Percentiles rank a stretch among this genome's conserved stretches.
These are phyloP conservation scores for Nemurella pictetii DNA, from an alignment of 2,888 invertebrate genomes.

Conservation along the genomic window DNA sequence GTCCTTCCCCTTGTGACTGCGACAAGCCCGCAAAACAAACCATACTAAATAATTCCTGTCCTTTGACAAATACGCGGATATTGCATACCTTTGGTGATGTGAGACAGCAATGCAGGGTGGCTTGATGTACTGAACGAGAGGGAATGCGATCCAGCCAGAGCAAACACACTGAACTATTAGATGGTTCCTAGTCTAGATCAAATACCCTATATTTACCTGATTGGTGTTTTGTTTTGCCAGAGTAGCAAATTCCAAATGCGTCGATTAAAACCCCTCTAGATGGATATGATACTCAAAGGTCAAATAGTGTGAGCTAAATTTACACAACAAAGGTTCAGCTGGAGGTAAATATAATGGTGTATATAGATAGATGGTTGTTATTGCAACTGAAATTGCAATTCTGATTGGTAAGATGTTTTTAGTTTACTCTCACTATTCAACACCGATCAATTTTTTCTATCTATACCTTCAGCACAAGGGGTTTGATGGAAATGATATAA, in stretches of 20 bases:
- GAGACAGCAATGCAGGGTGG: background rate
- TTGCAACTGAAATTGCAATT: too few relatives aligned
- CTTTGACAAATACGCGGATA: slow-evolving; percentile 15
- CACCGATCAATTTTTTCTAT: too few relatives aligned
- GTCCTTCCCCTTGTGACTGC: background rate
- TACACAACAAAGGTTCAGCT: background rate
- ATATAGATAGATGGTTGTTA: too few relatives aligned
- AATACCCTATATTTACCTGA: background rate
- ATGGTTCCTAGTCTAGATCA: background rate
- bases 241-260: background rate
- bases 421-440: too few relatives aligned
- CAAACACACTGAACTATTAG: background rate
- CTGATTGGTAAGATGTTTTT: too few relatives aligned
- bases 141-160: background rate
- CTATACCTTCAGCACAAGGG: too few relatives aligned
- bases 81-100: background rate
- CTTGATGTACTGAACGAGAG: background rate
- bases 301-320: background rate
- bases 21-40: slow-evolving; percentile 24
- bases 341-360: too few relatives aligned
- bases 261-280: too few relatives aligned
- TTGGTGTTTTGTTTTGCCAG: background rate
- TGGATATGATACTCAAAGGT: background rate
- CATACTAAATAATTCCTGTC: slow-evolving; percentile 18
- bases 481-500: too few relatives aligned